phyloP scores from a whole-genome alignment of 23 tunicate species.

The Trididemnum clinides region DNA sequence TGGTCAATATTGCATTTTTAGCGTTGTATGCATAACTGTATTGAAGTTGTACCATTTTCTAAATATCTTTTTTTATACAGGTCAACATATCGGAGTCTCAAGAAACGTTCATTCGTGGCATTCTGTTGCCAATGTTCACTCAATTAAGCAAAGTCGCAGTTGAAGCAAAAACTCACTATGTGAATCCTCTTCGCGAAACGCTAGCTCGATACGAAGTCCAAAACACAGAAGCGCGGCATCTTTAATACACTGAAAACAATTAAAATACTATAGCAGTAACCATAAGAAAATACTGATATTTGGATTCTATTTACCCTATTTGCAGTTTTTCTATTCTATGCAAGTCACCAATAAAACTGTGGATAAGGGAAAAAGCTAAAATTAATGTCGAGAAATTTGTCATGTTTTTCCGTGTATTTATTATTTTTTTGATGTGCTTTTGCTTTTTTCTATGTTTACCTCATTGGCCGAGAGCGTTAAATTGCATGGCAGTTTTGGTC shows the following conservation, averaged over 20 bases:
- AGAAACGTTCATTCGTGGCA: slow-evolving; percentile 82
- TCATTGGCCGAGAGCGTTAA: no score
- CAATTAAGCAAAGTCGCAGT: slow-evolving; percentile 58
- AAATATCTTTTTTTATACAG: slow-evolving; percentile 34
- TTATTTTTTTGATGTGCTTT: no score
- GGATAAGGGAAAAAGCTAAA: neutral
- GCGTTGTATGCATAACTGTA: no score
- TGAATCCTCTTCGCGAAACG: slow-evolving; percentile 72
- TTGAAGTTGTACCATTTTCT: no score
- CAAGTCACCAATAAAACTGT: neutral
- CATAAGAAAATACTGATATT: no score
- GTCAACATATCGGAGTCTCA: slow-evolving; percentile 80
- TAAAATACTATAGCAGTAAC: no score
- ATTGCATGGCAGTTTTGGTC: no score
- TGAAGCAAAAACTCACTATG: slow-evolving; percentile 58
- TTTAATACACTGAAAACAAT: no score
- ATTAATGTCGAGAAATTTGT: neutral
- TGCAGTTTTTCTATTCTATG: neutral
- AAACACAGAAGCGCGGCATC: slow-evolving; percentile 29
- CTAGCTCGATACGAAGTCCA: slow-evolving; percentile 74
- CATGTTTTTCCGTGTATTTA: neutral
- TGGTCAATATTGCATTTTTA: no score
- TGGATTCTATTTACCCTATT: no score
- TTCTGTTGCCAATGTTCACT: slow-evolving; percentile 88
- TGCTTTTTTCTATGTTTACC: no score